Evolutionary conservation across 1,140 invertebrate genomes (phyloP).

Genomic region (Babylonia areolata): DNA sequence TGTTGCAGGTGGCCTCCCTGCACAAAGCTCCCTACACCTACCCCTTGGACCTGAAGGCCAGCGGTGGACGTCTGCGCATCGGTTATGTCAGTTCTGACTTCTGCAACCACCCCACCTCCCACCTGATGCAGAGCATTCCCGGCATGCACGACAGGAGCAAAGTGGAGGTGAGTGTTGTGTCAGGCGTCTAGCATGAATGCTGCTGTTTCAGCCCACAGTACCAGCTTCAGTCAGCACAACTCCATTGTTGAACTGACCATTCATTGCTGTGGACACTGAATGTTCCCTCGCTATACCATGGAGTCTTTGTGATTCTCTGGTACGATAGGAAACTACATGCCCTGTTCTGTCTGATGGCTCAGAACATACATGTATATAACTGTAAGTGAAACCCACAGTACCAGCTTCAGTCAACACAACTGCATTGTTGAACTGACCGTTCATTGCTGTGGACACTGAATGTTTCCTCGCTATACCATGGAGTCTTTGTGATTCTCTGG

Average conservation of each 20-base stretch:
- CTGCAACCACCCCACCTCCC: constrained; percentile 99
- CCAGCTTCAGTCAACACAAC: neutral
- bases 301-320: too few species aligned
- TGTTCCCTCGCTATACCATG: too few species aligned
- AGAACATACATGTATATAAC: too few species aligned
- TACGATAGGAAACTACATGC: too few species aligned
- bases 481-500: neutral
- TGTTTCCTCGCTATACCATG: neutral
- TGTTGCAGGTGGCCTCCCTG: constrained; percentile 88
- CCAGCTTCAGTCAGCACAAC: too few species aligned
- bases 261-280: too few species aligned
- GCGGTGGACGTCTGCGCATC: constrained; percentile 85
- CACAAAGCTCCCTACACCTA: constrained; percentile 89
- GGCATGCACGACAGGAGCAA: constrained; percentile 90
- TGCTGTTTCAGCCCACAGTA: too few species aligned
- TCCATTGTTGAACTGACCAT: too few species aligned
- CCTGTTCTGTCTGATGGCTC: too few species aligned
- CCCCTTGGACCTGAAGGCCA: constrained; percentile 78
- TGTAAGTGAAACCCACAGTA: too few species aligned
- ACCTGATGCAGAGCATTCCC: constrained; percentile 99
- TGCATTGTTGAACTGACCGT: neutral
- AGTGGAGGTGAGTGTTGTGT: constrained; percentile 89
- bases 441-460: neutral
- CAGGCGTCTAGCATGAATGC: too few species aligned
- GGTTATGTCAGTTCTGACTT: constrained; percentile 99